These are phyloP conservation scores for Odiellus spinosus DNA, from an alignment of 2,888 invertebrate species.

Conservation along the genomic window DNA sequence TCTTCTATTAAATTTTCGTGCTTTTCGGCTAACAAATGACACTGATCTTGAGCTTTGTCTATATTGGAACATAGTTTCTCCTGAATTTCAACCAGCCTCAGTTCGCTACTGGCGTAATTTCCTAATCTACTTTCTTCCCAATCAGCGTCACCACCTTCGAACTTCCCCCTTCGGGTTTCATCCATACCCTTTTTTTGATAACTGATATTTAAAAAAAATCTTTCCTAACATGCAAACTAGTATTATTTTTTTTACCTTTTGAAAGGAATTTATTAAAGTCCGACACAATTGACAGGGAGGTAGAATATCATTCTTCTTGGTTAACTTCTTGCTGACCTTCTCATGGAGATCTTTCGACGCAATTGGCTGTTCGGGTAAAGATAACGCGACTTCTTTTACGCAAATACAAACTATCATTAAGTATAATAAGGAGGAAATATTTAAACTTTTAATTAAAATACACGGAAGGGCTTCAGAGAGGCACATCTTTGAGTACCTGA, in stretches of 20 bases:
- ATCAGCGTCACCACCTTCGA: slow-evolving; percentile 80
- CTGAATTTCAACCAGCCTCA: not conserved
- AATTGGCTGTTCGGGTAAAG: too few species aligned
- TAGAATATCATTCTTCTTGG: slow-evolving; percentile 5
- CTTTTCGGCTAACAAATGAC: slow-evolving; percentile 11
- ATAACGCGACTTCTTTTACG: too few species aligned
- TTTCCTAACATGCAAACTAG: too few species aligned
- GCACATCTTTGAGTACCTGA: too few species aligned
- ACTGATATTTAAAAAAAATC: too few species aligned
- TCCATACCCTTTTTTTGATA: slow-evolving; percentile 55
- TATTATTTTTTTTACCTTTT: slow-evolving; percentile 14
- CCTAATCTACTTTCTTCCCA: slow-evolving; percentile 76
- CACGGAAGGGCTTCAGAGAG: too few species aligned
- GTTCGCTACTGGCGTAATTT: slow-evolving; percentile 49
- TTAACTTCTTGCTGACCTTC: too few species aligned
- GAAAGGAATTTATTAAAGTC: slow-evolving; percentile 16
- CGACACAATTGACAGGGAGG: slow-evolving; percentile 18
- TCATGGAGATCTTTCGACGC: too few species aligned
- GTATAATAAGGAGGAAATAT: too few species aligned
- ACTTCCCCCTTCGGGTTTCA: slow-evolving; percentile 66
- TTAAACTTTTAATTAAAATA: too few species aligned
- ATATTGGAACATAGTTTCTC: not conserved
- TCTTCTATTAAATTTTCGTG: slow-evolving; percentile 12
- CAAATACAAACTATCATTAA: too few species aligned
- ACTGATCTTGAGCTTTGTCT: slow-evolving; percentile 4